These are phyloP conservation scores for Lordiphosa stackelbergi DNA, from an alignment of 1,140 invertebrate genomes.

Conservation along the genomic window DNA sequence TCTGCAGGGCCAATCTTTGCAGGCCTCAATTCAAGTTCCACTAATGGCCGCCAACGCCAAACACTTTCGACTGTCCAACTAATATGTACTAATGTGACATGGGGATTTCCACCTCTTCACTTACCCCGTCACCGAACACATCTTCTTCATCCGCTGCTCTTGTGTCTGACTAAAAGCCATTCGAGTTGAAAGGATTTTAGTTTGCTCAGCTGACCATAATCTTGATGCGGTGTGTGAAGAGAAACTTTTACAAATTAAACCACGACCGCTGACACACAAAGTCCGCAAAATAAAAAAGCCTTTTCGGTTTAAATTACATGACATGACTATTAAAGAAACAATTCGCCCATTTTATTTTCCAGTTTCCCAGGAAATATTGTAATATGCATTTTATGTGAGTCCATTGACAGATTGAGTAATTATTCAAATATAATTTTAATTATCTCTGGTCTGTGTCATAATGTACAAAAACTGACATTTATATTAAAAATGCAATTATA, in stretches of 20 bases:
- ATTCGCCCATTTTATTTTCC: conserved; percentile 6
- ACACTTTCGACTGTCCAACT: conserved; percentile 18
- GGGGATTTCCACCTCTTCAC: conserved; percentile 10
- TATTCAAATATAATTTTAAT: too few relatives aligned
- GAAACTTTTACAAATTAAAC: conserved; percentile 23
- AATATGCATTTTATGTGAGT: not conserved
- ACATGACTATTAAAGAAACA: too few relatives aligned
- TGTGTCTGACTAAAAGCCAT: conserved; percentile 33
- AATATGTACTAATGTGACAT: conserved; percentile 40
- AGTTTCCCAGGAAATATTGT: conserved; percentile 6
- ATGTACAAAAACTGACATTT: conserved; percentile 2
- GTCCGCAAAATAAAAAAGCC: conserved; percentile 13
- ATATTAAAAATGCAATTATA: conserved; percentile 6
- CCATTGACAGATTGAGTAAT: conserved; percentile 4
- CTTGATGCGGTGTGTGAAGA: conserved; percentile 10
- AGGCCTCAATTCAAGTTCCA: conserved; percentile 26
- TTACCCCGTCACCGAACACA: too few relatives aligned
- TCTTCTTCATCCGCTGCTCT: too few relatives aligned
- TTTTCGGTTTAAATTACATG: conserved; percentile 48
- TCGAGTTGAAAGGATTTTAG: conserved; percentile 65
- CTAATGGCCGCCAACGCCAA: conserved; percentile 47
- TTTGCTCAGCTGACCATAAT: conserved; percentile 46
- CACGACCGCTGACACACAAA: conserved; percentile 14
- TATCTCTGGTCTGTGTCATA: conserved; percentile 1
- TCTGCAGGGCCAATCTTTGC: not conserved